Evolutionary conservation across 2,888 invertebrate genomes (phyloP), one percentile per base, ranked within the genome.

Genomic region (Spialia ferax): DNA sequence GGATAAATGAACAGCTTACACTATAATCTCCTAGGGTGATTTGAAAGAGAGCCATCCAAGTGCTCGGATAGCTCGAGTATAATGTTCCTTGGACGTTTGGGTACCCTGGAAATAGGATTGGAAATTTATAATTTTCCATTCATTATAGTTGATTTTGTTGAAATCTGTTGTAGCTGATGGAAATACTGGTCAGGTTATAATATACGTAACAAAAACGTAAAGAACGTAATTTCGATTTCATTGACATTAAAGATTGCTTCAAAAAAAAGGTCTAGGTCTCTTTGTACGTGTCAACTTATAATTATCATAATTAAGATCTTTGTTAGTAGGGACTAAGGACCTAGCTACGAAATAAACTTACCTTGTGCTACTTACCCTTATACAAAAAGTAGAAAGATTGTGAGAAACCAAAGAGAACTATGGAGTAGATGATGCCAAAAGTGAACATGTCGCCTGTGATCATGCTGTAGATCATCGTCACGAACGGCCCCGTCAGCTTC

Each of bases 381-480:
- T 99, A 99, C 10, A 99, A 95, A 85, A 99, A 99, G 90, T 96
- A 98, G 92, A 97, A 97, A 45, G 99, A 98, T 92, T 99, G 99
- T 0, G 99, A 98, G 89, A 99, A 99, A 20, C 99, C 99, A 77
- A 99, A 97, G 5, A 99, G 94, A 38, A 99, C 97, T 78, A 99
- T 97, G 75, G 96, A 96, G 88, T 99, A 99, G 86, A 99, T 99
- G 76, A 99, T 99, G 73, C 98, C 98, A 86, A 99, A 99, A 26
- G 99, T 98, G 83, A 99, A 96, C 97, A 99, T 98, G 93, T 99
- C 99, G 55, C 99, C 99, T 0, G 98, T 98, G 83, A 99, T 98
- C 99, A 99, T 99, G 80, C 98, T 98, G 95, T 99, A 99, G 77
- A 99, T 98, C 99, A 99, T 99, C 11, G 99, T 99, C 69, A 99